Conservation (phyloP, 1,140 invertebrate genomes). For the Chionoecetes opilio region DNA sequence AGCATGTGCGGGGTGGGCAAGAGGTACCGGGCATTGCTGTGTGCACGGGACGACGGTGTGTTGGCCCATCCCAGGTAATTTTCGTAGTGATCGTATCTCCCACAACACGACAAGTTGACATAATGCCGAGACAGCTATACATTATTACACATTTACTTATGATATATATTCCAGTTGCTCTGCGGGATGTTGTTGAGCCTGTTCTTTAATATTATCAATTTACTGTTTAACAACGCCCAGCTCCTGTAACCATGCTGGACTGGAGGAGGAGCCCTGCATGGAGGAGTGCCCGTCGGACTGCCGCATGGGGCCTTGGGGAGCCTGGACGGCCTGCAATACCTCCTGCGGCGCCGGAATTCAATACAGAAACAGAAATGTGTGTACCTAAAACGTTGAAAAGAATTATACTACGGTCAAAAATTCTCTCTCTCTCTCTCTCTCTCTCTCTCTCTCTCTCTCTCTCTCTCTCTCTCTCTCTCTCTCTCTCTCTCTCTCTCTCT, state of each 20-base stretch:
- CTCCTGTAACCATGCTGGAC: constrained; percentile 71
- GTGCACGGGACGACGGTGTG: constrained; percentile 83
- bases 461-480: no score
- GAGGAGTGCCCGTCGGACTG: constrained; percentile 83
- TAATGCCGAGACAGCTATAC: no score
- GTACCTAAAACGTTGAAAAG: no score
- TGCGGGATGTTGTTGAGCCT: no score
- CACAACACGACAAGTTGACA: no score
- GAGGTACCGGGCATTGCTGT: constrained; percentile 83
- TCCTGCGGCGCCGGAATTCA: constrained; percentile 85
- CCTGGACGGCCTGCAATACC: constrained; percentile 82
- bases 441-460: no score
- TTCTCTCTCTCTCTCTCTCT: no score
- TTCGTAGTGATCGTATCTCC: no score
- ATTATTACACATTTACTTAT: no score
- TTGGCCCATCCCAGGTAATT: constrained; percentile 83
- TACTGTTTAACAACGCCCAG: constrained; percentile 33
- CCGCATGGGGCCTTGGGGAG: constrained; percentile 86
- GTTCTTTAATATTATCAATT: no score
- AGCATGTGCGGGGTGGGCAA: constrained; percentile 83
- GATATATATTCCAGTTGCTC: no score
- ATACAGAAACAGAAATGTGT: constrained; percentile 85
- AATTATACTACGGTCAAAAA: no score
- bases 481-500: not conserved
- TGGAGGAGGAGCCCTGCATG: constrained; percentile 81